Base-by-base conservation (phyloP, 1,140 invertebrate species). In the Drosophila prosaltans region DNA sequence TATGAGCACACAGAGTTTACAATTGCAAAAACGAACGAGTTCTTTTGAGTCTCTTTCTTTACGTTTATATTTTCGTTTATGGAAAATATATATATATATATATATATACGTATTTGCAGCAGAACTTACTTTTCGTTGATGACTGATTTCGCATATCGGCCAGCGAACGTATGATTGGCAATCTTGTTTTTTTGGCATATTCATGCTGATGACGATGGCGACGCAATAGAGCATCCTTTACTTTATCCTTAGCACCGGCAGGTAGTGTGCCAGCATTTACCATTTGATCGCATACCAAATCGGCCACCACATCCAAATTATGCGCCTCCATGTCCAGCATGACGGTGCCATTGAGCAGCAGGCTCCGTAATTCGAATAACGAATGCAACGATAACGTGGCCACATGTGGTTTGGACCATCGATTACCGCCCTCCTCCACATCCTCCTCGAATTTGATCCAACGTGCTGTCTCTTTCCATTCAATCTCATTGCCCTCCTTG, bases 401-500 rank as follows among this genome's bases (percentile, higher is more conserved):
- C 26, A 98, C 98, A 92, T 98, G 97, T 2, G 97, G 98, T 92
- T 98, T 98, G 4, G 97, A 98, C 97, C 97, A 98, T 59, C 97
- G 93, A 91, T 98, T 98, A 58, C 97, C 97, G 28, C 97, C 97
- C 93, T 98, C 97, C 93, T 98, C 97, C 0, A 98, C 97, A 91
- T 98, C 97, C 92, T 98, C 97, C 91, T 98, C 97, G 91, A 98
- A 98, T 92, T 98, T 98, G 54, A 98, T 97, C 97, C 97, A 98
- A 83, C 97, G 95, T 21, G 98, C 98, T n/a, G 98, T 98, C 93
- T 99, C 98, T 92, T 98, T 98, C 98, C 98, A 99, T 94, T 98
- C 96, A 92, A 97, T 95, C 79, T 98, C 97, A 65, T 97, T 97
- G 65, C 97, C 97, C 45, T 97, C 96, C 78, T 94, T 95, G 62